phyloP scores from a whole-genome alignment of 2,888 invertebrate species.

The Cantharis lateralis region DNA sequence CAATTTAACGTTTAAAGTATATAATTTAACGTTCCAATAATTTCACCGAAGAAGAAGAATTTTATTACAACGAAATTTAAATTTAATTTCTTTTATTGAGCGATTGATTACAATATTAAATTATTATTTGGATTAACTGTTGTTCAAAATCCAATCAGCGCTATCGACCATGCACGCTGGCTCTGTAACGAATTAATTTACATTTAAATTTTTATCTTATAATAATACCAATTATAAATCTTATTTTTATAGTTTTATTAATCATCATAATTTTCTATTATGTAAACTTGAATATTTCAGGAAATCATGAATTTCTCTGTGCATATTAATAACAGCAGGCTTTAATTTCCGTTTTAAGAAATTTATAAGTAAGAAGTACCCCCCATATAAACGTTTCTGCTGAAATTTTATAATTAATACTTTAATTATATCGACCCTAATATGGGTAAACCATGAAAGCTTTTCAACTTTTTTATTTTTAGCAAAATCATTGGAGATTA shows the following conservation, averaged over 20 bases:
- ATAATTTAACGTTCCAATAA: not conserved
- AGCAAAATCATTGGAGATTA: not conserved
- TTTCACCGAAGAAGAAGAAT: not conserved
- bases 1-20: not conserved
- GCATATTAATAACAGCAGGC: not conserved
- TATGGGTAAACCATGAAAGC: not conserved
- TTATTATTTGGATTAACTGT: not conserved
- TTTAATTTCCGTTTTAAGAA: not conserved
- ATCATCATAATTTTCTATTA: not conserved
- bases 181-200: not conserved
- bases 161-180: not conserved
- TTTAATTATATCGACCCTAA: not conserved
- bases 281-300: not conserved
- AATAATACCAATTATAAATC: not conserved
- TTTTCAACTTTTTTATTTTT: not conserved
- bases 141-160: too few species aligned
- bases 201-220: not conserved
- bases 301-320: too few species aligned
- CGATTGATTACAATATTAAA: not conserved
- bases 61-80: not conserved
- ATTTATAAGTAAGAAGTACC: not conserved
- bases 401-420: not conserved
- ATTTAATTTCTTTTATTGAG: not conserved
- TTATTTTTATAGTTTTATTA: not conserved
- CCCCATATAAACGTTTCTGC: too few species aligned